Evolutionary conservation across 2,888 invertebrate species (phyloP).

Genomic region (Thereva unica): DNA sequence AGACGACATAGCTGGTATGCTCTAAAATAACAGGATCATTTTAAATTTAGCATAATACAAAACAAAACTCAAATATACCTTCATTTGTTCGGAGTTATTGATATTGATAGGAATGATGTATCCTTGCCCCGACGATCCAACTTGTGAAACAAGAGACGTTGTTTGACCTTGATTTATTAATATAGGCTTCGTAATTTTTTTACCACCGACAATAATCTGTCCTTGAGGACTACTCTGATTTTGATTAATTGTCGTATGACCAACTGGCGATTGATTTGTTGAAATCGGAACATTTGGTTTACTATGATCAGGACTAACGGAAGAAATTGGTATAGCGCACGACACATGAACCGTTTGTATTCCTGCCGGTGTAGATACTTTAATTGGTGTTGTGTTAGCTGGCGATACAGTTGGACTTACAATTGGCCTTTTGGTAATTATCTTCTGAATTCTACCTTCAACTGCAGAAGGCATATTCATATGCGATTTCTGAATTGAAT

Average conservation of each 20-base stretch:
- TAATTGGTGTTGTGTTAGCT: slow-evolving; percentile 31
- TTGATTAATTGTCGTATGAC: slow-evolving; percentile 23
- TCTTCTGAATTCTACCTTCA: slow-evolving; percentile 37
- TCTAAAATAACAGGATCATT: slow-evolving; percentile 11
- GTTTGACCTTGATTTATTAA: slow-evolving; percentile 40
- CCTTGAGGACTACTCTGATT: slow-evolving; percentile 35
- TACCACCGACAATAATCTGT: slow-evolving; percentile 37
- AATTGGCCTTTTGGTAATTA: slow-evolving; percentile 26
- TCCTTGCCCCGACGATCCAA: slow-evolving; percentile 45
- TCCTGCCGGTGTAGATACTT: slow-evolving; percentile 54
- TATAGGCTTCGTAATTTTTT: slow-evolving; percentile 42
- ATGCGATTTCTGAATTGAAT: slow-evolving; percentile 25
- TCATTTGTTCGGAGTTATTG: slow-evolving; percentile 44
- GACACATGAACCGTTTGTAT: slow-evolving; percentile 56
- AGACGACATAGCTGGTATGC: slow-evolving; percentile 30
- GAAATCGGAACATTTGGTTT: neutral
- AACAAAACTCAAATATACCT: slow-evolving; percentile 30
- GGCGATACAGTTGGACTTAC: slow-evolving; percentile 19
- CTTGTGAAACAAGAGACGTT: slow-evolving; percentile 37
- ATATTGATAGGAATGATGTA: slow-evolving; percentile 49
- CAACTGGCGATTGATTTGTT: too few species aligned
- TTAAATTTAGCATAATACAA: neutral
- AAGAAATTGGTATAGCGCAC: slow-evolving; percentile 45
- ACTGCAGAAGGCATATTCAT: slow-evolving; percentile 34
- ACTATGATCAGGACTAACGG: slow-evolving; percentile 17